Percentiles rank a stretch among this genome's conserved stretches.
These are phyloP conservation scores for Phania funesta DNA, from an alignment of 2,888 invertebrate genomes.

Conservation along the genomic window DNA sequence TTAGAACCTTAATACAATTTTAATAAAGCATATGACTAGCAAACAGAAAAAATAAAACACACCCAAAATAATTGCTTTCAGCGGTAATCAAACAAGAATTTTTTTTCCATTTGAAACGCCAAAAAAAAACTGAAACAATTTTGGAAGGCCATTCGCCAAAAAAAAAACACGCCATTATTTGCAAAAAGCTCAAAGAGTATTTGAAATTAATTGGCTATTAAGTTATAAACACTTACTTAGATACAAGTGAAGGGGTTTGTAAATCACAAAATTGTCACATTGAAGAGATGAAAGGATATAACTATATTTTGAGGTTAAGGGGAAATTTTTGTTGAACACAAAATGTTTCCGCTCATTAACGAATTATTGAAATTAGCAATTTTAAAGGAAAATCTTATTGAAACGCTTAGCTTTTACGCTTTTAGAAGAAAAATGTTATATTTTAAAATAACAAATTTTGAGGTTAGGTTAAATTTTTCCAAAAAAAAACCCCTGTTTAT, in stretches of 20 bases:
- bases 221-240: not conserved
- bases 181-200: conserved; percentile 28
- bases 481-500: not conserved
- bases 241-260: conserved; percentile 28
- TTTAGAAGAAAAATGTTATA: not conserved
- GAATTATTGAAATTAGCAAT: too few species aligned
- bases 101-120: conserved; percentile 16
- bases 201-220: conserved; percentile 29
- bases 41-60: not conserved
- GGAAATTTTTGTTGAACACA: not conserved
- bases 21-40: conserved; percentile 4
- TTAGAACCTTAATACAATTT: conserved; percentile 59
- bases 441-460: not conserved
- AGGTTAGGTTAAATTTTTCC: conserved; percentile 23
- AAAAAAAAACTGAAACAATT: conserved; percentile 17
- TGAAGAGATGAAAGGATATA: conserved; percentile 4
- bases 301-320: conserved; percentile 4
- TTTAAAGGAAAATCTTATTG: too few species aligned
- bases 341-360: too few species aligned
- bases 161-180: conserved; percentile 15
- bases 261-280: not conserved
- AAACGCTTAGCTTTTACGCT: not conserved
- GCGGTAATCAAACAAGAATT: conserved; percentile 10
- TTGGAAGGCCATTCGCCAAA: conserved; percentile 50
- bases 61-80: conserved; percentile 44